Base-by-base conservation (phyloP, 2,113 vertebrate genomes). In the Gulo gulo region DNA sequence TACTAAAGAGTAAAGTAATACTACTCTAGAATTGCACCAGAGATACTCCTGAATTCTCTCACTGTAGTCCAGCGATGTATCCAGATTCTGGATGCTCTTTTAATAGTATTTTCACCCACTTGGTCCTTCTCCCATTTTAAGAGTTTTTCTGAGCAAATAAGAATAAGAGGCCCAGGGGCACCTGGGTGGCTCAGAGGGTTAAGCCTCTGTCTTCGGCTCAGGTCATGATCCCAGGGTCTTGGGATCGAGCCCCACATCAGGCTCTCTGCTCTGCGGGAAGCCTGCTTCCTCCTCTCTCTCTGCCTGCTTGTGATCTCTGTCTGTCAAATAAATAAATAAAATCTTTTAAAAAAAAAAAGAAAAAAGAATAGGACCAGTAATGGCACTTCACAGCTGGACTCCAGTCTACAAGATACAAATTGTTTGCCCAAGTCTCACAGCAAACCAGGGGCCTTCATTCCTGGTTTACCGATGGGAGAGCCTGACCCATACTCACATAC, bases 1-100 rank as follows among this genome's bases (percentile, higher is more conserved):
- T 57, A 80, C 42, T 84, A 95, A 4, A 13, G 8, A 80, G 23
- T 69, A 65, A 95, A 96, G 29, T 71, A 67, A 93, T 57, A 90
- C 52, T 74, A 52, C 20, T 78, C 50, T 85, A 95, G 39, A 88
- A 79, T 78, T 79, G 21, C 45, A 59, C n/a, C 4, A 82, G 52
- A 78, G 74, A 67, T 67, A 94, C 20, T 50, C 73, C 36, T 63
- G n/a, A 47, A 67, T 76, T 67, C 42, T 52, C 7, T n/a, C 34
- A 80, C 4, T 80, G 82, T 59, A 26, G n/a, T 45, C 65, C 81
- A 52, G 36, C 50, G 47, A 31, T 47, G 81, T 50, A 36, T n/a
- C 86, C 55, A 84, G 36, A 74, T 52, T 39, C 34, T 36, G 20
- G 29, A 80, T 73, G 15, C 67, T 74, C 15, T 61, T 39, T 57